Evolutionary conservation across 2,113 vertebrate species (phyloP).

Genomic region (Furnarius figulus): DNA sequence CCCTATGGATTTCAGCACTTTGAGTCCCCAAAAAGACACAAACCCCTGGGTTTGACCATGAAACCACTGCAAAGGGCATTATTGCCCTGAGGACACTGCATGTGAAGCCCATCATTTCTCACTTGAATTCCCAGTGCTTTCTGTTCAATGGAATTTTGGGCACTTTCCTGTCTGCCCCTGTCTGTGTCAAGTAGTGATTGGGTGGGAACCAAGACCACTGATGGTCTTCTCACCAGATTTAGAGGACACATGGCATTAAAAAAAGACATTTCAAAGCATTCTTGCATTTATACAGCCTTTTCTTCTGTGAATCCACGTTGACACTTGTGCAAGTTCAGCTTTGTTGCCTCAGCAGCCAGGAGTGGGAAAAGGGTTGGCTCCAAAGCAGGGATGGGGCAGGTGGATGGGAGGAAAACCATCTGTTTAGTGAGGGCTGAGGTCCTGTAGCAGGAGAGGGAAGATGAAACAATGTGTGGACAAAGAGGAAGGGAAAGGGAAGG

Average conservation of each 20-base stretch:
- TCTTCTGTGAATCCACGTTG: not conserved
- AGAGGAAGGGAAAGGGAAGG: not conserved
- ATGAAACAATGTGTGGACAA: not conserved
- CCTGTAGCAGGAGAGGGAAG: not conserved
- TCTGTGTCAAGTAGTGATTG: not conserved
- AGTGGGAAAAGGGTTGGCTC: not conserved
- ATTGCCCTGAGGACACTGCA: not conserved
- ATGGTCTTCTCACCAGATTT: not conserved
- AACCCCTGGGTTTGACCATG: not conserved
- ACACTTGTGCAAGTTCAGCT: not conserved
- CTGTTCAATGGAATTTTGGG: not conserved
- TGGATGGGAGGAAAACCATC: not conserved
- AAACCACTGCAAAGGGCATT: not conserved
- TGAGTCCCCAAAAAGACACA: not conserved
- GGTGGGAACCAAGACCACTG: no score
- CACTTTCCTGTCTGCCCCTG: not conserved
- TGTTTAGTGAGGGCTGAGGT: not conserved
- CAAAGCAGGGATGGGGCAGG: not conserved
- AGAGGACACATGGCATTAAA: not conserved
- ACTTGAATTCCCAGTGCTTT: not conserved
- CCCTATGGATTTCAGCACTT: not conserved
- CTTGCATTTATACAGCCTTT: not conserved
- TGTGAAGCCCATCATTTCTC: not conserved
- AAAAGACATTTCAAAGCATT: not conserved
- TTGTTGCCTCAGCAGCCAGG: rapidly evolving